These are phyloP conservation scores for Patiria miniata DNA, from an alignment of 35 echinoderm and acorn worm species.

Conservation along the genomic window DNA sequence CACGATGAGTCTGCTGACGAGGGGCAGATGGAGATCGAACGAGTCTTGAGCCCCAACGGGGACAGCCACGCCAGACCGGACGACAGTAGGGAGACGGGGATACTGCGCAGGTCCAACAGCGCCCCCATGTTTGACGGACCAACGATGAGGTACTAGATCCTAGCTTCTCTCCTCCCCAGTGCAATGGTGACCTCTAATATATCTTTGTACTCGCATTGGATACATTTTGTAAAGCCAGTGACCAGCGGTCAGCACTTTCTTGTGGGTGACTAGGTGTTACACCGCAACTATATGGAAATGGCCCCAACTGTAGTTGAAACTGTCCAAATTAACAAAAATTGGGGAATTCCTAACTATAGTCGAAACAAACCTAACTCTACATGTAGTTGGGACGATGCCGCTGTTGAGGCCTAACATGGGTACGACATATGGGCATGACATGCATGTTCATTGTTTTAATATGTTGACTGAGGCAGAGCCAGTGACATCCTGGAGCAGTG, in stretches of 20 bases:
- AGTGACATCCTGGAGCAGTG: too few species aligned
- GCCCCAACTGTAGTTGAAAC: too few species aligned
- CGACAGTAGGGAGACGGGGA: slow-evolving; percentile 37
- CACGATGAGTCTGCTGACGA: slow-evolving; percentile 40
- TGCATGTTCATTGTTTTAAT: too few species aligned
- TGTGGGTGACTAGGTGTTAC: too few species aligned
- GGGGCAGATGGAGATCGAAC: slow-evolving; percentile 61
- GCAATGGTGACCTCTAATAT: not conserved
- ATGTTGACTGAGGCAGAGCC: too few species aligned
- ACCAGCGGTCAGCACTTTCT: not conserved
- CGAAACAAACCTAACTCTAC: too few species aligned
- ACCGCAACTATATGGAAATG: too few species aligned
- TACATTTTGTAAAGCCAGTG: not conserved
- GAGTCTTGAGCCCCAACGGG: slow-evolving; percentile 1
- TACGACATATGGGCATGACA: too few species aligned
- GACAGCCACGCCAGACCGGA: slow-evolving; percentile 23
- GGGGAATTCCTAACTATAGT: too few species aligned
- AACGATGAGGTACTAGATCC: slow-evolving; percentile 68
- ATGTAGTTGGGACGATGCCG: too few species aligned
- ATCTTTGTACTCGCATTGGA: not conserved
- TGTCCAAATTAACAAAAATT: too few species aligned
- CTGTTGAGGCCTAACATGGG: too few species aligned
- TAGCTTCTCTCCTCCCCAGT: not conserved
- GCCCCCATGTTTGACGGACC: slow-evolving; percentile 98
- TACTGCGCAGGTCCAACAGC: slow-evolving; percentile 87